Conservation (phyloP, 1,140 invertebrate genomes). For the Danaus plexippus region DNA sequence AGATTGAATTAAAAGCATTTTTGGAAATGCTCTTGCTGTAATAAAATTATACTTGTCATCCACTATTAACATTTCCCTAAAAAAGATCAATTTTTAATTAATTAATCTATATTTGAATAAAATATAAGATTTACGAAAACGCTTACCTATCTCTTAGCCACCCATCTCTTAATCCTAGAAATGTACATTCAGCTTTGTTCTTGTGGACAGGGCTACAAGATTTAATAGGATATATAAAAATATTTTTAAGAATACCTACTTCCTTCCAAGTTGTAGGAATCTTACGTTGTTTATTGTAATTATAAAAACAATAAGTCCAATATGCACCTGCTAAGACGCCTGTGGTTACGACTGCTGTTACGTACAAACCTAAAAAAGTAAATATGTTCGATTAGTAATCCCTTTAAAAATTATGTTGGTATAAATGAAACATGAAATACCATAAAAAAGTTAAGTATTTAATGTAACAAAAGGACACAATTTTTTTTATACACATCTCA, state of each 20-base stretch:
- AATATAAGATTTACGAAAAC: slow-evolving; percentile 4
- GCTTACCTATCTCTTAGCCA: slow-evolving; percentile 71
- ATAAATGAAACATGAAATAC: no score
- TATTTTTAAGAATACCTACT: slow-evolving; percentile 70
- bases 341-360: slow-evolving; percentile 32
- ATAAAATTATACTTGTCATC: no score
- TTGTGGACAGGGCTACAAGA: slow-evolving; percentile 65
- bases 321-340: slow-evolving; percentile 41
- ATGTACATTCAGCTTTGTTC: slow-evolving; percentile 63
- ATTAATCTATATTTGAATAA: background rate
- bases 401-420: no score
- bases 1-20: slow-evolving; percentile 31
- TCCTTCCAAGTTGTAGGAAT: slow-evolving; percentile 51
- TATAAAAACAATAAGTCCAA: slow-evolving; percentile 36
- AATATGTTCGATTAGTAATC: no score
- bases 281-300: slow-evolving; percentile 28
- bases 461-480: no score
- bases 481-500: no score
- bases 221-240: slow-evolving; percentile 72
- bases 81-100: no score
- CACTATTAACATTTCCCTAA: no score
- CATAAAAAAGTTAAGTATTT: no score
- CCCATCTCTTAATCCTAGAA: slow-evolving; percentile 66
- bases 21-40: background rate
- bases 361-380: slow-evolving; percentile 24